A percentile compares a stretch with the other conserved stretches of the same genome.
Conservation (phyloP, 2,797 vertebrate species). For the Enteromius anoplus region DNA sequence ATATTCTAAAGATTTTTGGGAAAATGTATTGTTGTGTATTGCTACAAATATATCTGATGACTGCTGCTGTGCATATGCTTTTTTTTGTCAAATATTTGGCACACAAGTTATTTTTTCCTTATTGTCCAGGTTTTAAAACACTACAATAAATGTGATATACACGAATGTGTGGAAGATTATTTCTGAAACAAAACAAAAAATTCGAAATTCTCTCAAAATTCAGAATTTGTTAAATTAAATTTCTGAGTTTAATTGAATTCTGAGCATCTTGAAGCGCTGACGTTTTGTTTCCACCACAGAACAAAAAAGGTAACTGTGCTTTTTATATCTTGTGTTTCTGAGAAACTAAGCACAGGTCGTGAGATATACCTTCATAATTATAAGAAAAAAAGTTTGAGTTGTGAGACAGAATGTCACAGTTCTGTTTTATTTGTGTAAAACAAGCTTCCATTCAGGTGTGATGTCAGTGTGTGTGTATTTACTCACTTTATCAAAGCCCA, state of each 20-base stretch:
- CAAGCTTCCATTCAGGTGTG: not conserved
- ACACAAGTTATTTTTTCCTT: not conserved
- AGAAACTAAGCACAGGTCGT: not conserved
- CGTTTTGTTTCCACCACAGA: too few species aligned
- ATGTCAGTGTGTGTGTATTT: not conserved
- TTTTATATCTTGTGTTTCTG: too few species aligned
- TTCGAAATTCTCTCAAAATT: too few species aligned
- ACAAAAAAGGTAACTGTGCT: too few species aligned
- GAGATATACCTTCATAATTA: not conserved
- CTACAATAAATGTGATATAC: not conserved
- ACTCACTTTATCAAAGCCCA: conserved; percentile 96
- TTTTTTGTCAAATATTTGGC: not conserved
- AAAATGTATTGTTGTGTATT: too few species aligned
- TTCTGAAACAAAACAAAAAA: not conserved
- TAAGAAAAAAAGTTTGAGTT: too few species aligned
- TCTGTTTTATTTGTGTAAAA: not conserved
- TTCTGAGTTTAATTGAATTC: too few species aligned
- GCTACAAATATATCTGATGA: too few species aligned
- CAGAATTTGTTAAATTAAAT: too few species aligned
- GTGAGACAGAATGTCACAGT: not conserved
- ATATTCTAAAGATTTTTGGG: too few species aligned
- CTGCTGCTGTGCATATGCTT: not conserved
- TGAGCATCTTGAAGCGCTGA: too few species aligned
- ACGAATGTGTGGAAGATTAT: not conserved
- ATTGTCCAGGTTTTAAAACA: not conserved